Evolutionary conservation across 2,797 vertebrate genomes (phyloP).

Genomic region (Choloepus didactylus): DNA sequence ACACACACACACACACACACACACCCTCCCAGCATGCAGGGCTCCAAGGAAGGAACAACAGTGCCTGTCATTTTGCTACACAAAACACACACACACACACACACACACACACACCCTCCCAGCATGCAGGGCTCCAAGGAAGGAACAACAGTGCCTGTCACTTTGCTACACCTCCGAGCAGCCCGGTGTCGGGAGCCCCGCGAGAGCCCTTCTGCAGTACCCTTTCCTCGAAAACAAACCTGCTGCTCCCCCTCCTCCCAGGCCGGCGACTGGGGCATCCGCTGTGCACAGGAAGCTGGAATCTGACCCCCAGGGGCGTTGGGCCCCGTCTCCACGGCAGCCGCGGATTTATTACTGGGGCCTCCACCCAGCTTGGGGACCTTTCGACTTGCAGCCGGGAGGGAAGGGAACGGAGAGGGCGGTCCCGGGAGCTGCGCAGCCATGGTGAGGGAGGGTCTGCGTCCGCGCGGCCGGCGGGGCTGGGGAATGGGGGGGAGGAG

Average conservation of each 20-base stretch:
- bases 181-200: accelerated
- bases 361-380: slow-evolving; percentile 82
- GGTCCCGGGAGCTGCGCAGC: not conserved
- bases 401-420: not conserved
- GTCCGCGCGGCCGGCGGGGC: not conserved
- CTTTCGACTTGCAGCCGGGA: slow-evolving; percentile 83
- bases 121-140: not conserved
- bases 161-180: not conserved
- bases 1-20: too few species aligned
- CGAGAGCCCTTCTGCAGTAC: not conserved
- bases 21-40: too few species aligned
- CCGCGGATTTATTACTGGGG: slow-evolving; percentile 90
- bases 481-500: not conserved
- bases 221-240: not conserved
- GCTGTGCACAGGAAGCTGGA: slow-evolving; percentile 68
- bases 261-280: not conserved
- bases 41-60: too few species aligned
- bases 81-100: too few species aligned
- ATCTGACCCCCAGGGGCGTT: slow-evolving; percentile 78
- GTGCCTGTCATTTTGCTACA: too few species aligned
- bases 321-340: slow-evolving; percentile 90
- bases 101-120: not conserved
- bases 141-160: not conserved
- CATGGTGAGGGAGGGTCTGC: slow-evolving; percentile 84
- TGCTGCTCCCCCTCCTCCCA: not conserved